Percentiles rank a stretch among this genome's conserved stretches.
Evolutionary conservation across 1,140 invertebrate genomes (phyloP).

Genomic region (Pantala flavescens): DNA sequence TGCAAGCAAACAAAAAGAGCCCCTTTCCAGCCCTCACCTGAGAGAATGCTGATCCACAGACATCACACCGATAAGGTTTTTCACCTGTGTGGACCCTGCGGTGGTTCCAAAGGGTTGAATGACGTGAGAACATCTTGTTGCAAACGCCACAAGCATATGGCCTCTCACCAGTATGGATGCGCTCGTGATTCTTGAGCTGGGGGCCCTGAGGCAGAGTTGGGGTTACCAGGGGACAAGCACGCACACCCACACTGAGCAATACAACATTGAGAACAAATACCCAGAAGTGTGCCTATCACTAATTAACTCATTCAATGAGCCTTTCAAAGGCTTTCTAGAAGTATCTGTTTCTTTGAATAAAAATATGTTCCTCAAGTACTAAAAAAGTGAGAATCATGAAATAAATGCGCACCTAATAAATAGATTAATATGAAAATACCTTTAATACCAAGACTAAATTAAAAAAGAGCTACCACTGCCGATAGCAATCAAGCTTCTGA

Average conservation of each 20-base stretch:
- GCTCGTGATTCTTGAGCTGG: constrained; percentile 84
- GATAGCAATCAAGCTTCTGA: no score
- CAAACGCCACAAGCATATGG: constrained; percentile 87
- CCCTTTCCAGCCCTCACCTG: constrained; percentile 34
- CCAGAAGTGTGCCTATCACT: no score
- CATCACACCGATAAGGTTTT: constrained; percentile 76
- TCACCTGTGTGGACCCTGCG: constrained; percentile 89
- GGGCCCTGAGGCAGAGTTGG: constrained; percentile 53
- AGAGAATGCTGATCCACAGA: constrained; percentile 72
- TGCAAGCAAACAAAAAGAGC: not conserved
- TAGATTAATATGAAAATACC: no score
- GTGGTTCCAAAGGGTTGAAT: constrained; percentile 83
- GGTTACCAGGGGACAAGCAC: not conserved
- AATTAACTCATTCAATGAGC: no score
- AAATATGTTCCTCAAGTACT: no score
- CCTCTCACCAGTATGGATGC: constrained; percentile 80
- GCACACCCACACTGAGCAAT: not conserved
- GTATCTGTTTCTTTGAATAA: no score
- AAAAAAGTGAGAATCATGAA: no score
- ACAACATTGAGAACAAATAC: no score
- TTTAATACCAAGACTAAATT: no score
- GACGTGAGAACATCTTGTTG: constrained; percentile 77
- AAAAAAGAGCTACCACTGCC: no score
- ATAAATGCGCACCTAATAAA: no score
- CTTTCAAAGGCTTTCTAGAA: no score